Evolutionary conservation across 2,113 vertebrate species (phyloP).

Genomic region (Pantherophis guttatus): DNA sequence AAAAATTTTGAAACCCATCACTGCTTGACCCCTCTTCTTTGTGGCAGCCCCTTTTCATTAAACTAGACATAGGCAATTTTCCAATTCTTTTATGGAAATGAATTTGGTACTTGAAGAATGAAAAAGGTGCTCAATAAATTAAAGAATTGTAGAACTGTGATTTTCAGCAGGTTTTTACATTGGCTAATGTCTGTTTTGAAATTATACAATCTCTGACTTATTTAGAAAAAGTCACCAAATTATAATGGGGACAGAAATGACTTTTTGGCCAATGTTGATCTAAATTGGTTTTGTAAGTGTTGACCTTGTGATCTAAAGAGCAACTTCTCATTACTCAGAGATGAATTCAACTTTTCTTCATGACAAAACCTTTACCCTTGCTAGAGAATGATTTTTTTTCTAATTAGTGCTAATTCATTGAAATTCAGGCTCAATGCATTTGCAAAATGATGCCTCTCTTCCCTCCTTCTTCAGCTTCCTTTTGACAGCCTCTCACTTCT

Average conservation of each 20-base stretch:
- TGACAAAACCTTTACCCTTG: background rate
- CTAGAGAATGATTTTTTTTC: background rate
- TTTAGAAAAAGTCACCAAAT: background rate
- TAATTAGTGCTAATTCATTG: background rate
- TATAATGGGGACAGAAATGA: background rate
- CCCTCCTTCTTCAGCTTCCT: background rate
- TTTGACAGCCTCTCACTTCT: slow-evolving; percentile 4
- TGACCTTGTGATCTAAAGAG: background rate
- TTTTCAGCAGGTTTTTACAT: background rate
- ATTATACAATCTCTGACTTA: background rate
- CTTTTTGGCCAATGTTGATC: background rate
- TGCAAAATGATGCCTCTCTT: background rate
- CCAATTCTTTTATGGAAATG: background rate
- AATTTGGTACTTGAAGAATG: background rate
- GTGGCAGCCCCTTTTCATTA: background rate
- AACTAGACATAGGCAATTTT: background rate
- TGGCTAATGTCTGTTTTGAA: background rate
- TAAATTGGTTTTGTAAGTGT: background rate
- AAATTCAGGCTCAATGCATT: background rate
- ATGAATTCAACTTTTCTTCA: background rate
- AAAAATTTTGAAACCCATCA: no score
- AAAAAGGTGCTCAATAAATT: background rate
- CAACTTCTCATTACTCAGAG: background rate
- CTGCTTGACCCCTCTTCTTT: background rate
- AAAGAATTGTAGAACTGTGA: background rate